Evolutionary conservation across 2,797 vertebrate species (phyloP).

Genomic region (Parauchenoglanis ngamensis): DNA sequence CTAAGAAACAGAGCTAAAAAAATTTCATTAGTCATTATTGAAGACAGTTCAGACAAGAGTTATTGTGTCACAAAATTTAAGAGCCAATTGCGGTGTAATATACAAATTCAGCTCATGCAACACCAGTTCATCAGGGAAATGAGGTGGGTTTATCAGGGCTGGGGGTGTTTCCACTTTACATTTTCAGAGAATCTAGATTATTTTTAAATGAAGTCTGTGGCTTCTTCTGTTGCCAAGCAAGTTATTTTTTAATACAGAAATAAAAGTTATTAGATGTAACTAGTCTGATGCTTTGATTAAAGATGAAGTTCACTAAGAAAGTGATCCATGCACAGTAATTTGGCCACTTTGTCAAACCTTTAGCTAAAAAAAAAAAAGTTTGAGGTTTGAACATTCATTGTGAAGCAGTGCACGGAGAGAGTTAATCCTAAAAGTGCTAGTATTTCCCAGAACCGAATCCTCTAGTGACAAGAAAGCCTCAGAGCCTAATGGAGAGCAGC

Average conservation of each 20-base stretch:
- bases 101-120: background rate
- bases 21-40: background rate
- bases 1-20: background rate
- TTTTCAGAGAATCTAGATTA: background rate
- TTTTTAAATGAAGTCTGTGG: background rate
- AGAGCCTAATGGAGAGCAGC: conserved; percentile 52
- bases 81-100: background rate
- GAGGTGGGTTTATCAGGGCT: background rate
- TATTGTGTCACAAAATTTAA: background rate
- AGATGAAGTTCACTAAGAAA: background rate
- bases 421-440: conserved; percentile 23
- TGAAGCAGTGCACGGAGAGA: background rate
- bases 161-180: background rate
- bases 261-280: background rate
- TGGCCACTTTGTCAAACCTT: background rate
- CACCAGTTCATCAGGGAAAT: background rate
- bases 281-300: background rate
- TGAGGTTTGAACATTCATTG: background rate
- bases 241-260: background rate
- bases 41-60: background rate
- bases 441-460: conserved; percentile 40
- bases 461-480: conserved; percentile 36
- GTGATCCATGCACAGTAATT: background rate
- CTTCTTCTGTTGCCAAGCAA: background rate
- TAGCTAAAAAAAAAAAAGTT: background rate